These are phyloP conservation scores for Microctonus hyperodae DNA, from an alignment of 2,888 invertebrate genomes.

Conservation along the genomic window DNA sequence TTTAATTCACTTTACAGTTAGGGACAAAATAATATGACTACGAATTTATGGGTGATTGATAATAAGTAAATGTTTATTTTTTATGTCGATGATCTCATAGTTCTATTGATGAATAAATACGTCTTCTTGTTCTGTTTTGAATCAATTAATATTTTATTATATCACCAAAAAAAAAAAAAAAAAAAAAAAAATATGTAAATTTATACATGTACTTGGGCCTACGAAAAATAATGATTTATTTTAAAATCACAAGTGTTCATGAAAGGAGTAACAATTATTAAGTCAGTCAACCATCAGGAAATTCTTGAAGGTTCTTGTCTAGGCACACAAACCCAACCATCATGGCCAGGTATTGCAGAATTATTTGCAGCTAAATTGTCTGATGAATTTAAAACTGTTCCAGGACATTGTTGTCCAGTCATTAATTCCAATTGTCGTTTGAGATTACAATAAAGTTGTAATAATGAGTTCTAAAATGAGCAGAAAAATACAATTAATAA, in stretches of 20 bases:
- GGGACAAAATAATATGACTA: background rate
- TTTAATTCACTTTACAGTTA: background rate
- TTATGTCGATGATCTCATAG: background rate
- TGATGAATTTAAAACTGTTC: slow-evolving; percentile 24
- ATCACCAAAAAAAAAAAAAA: background rate
- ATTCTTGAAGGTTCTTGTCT: slow-evolving; percentile 53
- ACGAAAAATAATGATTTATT: slow-evolving; percentile 15
- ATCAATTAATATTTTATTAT: background rate
- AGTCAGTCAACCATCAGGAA: slow-evolving; percentile 42
- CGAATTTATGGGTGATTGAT: background rate
- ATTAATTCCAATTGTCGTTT: slow-evolving; percentile 71
- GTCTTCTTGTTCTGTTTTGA: background rate
- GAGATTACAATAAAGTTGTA: slow-evolving; percentile 72
- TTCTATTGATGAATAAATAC: background rate
- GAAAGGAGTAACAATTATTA: background rate
- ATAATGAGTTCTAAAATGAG: slow-evolving; percentile 70
- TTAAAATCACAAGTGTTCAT: background rate
- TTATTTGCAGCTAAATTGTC: slow-evolving; percentile 31
- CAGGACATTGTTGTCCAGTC: slow-evolving; percentile 58
- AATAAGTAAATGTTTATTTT: background rate
- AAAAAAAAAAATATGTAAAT: too few species aligned
- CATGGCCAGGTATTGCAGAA: slow-evolving; percentile 56
- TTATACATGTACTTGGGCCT: background rate
- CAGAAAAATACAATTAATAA: background rate
- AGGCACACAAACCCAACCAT: slow-evolving; percentile 67